phyloP scores from a whole-genome alignment of 2,888 invertebrate species.

The Orthonevra nobilis region DNA sequence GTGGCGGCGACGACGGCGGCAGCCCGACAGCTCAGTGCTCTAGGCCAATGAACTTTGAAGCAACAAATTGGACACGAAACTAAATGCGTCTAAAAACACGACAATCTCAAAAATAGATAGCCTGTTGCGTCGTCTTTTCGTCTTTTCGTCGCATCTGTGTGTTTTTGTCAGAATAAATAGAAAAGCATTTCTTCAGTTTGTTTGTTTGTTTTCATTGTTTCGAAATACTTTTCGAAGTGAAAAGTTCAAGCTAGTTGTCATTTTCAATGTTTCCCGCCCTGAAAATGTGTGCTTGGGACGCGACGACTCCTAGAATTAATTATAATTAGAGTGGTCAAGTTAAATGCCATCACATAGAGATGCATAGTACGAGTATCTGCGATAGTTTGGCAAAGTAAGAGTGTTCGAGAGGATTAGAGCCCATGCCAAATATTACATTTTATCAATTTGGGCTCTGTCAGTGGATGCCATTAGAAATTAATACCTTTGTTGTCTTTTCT shows the following conservation, averaged over 20 bases:
- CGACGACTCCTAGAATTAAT: no score
- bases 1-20: neutral
- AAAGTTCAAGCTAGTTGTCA: conserved; percentile 60
- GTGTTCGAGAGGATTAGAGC: no score
- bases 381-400: no score
- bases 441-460: no score
- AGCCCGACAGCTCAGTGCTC: conserved; percentile 18
- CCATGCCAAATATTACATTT: conserved; percentile 19
- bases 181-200: conserved; percentile 4
- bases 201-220: conserved; percentile 10
- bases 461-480: no score
- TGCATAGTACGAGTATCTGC: no score
- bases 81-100: conserved; percentile 38
- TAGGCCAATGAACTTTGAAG: conserved; percentile 64
- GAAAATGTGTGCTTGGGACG: neutral
- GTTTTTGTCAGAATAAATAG: neutral
- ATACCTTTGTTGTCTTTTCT: no score
- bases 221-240: conserved; percentile 36
- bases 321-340: conserved; percentile 23
- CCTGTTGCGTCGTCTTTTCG: no score
- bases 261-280: conserved; percentile 29
- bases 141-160: conserved; percentile 38
- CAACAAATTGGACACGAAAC: conserved; percentile 30
- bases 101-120: conserved; percentile 59
- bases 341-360: conserved; percentile 35